Conservation (phyloP, 23 tunicate species). For the Pegea sp. region DNA sequence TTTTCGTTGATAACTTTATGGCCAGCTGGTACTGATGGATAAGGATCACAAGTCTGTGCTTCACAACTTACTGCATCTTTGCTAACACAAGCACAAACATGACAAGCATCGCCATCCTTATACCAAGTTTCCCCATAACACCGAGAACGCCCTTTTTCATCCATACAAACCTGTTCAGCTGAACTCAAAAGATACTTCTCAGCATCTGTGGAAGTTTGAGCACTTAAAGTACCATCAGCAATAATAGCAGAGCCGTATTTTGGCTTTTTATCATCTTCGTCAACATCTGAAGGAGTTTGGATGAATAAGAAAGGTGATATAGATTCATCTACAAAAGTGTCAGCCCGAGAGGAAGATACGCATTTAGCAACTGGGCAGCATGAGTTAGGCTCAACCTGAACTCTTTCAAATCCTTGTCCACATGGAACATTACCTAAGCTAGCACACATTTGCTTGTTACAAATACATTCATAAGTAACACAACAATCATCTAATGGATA, state of each 20-base stretch:
- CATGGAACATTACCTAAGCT: conserved; percentile 13
- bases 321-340: background rate
- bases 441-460: conserved; percentile 19
- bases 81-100: conserved; percentile 29
- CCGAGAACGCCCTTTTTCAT: conserved; percentile 44
- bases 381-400: conserved; percentile 21
- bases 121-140: conserved; percentile 88
- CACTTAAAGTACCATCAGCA: background rate
- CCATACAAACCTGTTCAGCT: conserved; percentile 15
- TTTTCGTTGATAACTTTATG: conserved; percentile 50
- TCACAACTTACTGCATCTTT: conserved; percentile 7
- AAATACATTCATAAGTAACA: conserved; percentile 55
- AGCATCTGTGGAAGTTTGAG: background rate
- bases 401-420: conserved; percentile 21
- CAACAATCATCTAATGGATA: conserved; percentile 58
- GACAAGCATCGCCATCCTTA: conserved; percentile 55
- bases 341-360: conserved; percentile 1
- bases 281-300: too few species aligned
- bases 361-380: conserved; percentile 61
- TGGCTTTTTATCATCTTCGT: too few species aligned
- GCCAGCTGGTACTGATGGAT: conserved; percentile 45
- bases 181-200: background rate
- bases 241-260: background rate
- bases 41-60: conserved; percentile 18
- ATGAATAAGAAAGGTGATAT: too few species aligned